Evolutionary conservation across 1,140 invertebrate genomes (phyloP), one percentile per base, ranked within the genome.

Genomic region (Drosophila tani): DNA sequence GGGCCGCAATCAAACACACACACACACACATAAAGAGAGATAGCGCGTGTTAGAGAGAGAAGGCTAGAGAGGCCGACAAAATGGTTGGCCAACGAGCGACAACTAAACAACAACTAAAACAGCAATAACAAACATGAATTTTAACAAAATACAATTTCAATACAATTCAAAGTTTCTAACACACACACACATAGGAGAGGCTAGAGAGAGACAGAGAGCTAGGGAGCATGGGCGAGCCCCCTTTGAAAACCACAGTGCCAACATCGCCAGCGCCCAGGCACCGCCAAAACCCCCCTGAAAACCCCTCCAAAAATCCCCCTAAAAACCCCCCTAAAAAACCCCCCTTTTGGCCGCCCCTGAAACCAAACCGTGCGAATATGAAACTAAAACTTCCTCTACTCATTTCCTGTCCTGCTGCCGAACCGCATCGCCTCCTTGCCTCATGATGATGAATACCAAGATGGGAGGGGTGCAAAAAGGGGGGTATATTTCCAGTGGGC

Each of bases 101-200:
- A 79, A 73, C 86, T 64, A 83, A 85, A 82, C 85, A 82, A 90
- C 81, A 68, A 59, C 81, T 74, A 74, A 73, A 83, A 70, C 66
- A 84, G 81, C 81, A 88, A 91, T 88, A 88, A 90, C 82, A 85
- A 90, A 90, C 81, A 88, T 88, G 82, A 90, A 90, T 90, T 90
- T 90, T 91, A 91, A 91, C 84, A 91, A 88, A 85, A 88, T 90
- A 91, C 90, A 90, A 91, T 91, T 91, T 91, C 90, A 91, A 91
- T 91, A 91, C 90, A 91, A 91, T 91, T 90, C 84, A 91, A 91
- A 91, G 71, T 91, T 91, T 91, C 90, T 84, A 90, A 90, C 80
- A 77, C 80, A 75, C 53, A 65, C 47, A 68, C 29, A 65, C 7
- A 71, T 2, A 41, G 15, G 57, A 50, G 51, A 56, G 17, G 32